phyloP scores from a whole-genome alignment of 1,140 invertebrate genomes.

The Brachionus sp. region DNA sequence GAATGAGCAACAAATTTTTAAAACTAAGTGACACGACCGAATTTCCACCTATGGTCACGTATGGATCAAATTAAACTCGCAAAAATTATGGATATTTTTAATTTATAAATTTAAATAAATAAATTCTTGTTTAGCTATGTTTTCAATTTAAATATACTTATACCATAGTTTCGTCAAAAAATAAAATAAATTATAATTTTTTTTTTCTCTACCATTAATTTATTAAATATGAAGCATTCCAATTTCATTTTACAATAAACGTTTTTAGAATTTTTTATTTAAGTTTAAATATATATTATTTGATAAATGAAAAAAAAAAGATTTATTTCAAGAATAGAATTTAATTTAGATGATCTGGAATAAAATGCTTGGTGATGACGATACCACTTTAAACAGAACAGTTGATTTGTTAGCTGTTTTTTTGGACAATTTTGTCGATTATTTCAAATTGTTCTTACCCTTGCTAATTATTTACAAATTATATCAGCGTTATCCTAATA shows the following conservation, averaged over 20 bases:
- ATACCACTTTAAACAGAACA: neutral
- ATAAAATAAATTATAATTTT: neutral
- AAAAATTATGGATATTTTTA: neutral
- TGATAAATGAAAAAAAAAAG: too few species aligned
- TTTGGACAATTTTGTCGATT: constrained; percentile 14
- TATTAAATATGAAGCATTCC: neutral
- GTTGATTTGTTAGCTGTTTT: neutral
- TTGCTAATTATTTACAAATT: constrained; percentile 18
- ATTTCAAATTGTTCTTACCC: constrained; percentile 26
- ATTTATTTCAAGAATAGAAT: neutral
- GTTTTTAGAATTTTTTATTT: neutral
- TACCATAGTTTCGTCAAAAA: neutral
- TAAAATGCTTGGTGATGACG: neutral
- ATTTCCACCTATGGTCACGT: constrained; percentile 15
- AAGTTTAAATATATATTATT: neutral
- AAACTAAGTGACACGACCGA: constrained; percentile 15
- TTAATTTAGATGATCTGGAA: neutral
- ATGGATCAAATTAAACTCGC: neutral
- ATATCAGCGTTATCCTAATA: neutral
- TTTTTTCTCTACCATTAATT: neutral
- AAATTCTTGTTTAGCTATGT: neutral
- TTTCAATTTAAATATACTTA: neutral
- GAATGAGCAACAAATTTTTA: neutral
- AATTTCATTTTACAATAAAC: neutral
- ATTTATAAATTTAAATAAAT: neutral